A percentile compares a stretch with the other conserved stretches of the same genome.
Conservation (phyloP, 2,797 vertebrate genomes). For the Danio kyathit region DNA sequence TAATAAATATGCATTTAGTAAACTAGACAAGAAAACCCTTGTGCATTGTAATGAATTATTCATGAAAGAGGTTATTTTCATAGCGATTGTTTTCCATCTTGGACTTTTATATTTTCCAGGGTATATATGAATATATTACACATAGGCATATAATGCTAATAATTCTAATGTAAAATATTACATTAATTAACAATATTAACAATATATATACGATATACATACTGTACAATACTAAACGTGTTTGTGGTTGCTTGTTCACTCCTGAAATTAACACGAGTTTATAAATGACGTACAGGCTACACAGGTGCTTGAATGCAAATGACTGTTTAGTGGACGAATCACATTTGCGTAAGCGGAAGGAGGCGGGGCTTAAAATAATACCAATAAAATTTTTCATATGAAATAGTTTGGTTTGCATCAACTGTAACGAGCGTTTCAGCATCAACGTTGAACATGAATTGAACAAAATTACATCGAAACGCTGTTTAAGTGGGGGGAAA, state of each 20-base stretch:
- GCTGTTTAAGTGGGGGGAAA: no score
- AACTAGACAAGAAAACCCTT: neutral
- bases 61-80: neutral
- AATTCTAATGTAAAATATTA: no score
- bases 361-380: neutral
- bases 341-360: neutral
- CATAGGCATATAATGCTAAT: no score
- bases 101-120: neutral
- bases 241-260: neutral
- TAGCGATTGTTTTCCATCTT: neutral
- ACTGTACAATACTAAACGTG: no score
- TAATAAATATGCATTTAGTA: neutral
- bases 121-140: no score
- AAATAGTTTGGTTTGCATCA: neutral
- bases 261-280: neutral
- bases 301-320: constrained; percentile 22
- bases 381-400: neutral
- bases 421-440: neutral
- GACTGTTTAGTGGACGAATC: neutral
- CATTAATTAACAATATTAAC: no score
- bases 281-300: neutral
- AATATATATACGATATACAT: neutral
- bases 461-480: no score
- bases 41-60: neutral
- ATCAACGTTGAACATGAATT: neutral